Evolutionary conservation across 2,797 vertebrate species (phyloP), one percentile per base, ranked within the genome.

Genomic region (Borostomias antarcticus): DNA sequence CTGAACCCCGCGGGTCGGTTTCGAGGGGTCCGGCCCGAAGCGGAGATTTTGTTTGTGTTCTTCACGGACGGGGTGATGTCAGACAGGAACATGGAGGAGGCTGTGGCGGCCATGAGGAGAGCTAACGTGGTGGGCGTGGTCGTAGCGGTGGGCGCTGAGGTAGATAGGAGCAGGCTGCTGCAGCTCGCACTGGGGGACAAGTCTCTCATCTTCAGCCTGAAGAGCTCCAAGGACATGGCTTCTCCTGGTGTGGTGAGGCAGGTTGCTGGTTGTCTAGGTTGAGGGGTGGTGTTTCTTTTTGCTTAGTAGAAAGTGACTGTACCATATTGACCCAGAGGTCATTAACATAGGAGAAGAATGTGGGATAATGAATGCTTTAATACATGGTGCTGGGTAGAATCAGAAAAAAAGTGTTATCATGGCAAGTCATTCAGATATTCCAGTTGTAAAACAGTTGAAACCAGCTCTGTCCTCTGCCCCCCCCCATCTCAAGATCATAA

Each of bases 31-130:
- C 64, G 74, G 4, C 48, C 43, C 1, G 58, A 71, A 2, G 72
- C 77, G 29, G 72, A 79, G 53, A 29, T 75, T 10, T 70, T 70
- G 1, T 82, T 79, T 65, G 75, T 80, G 8, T 80, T 82, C 37
- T 45, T 78, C 43, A 82, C 68, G 32, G 68, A 80, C 40, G 77
- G 77, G 2, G 61, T 71, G 57, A 77, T 66, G 13, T 65, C 48
- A 21, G 72, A 72, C n/a, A 64, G 64, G 7, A 65, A 72, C 54
- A 61, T 76, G 45, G 51, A 25, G 1, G 54, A 72, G 19, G 73
- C 61, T 8, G 28, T 78, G 11, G 23, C 48, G 6, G 64, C 68
- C 5, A 75, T 76, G 61, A 68, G 73, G 19, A 66, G 57, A 4
- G 53, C 71, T 3, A 77, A 66, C 23, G 75, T 74, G 50, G 70